phyloP scores from a whole-genome alignment of 2,113 vertebrate species.

The Percina caprodes region DNA sequence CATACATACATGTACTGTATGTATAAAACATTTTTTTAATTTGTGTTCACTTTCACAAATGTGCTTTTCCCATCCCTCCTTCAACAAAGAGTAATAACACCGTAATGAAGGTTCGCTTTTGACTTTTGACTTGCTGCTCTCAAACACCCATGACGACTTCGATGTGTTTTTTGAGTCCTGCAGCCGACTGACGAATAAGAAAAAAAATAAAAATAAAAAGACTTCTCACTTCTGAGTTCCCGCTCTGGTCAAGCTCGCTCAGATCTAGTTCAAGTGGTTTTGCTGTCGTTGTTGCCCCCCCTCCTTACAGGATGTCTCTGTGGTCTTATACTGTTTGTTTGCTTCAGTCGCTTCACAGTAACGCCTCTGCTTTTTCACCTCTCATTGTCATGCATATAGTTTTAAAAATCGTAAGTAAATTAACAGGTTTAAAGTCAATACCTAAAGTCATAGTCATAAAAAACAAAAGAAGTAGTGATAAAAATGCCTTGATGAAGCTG shows the following conservation, averaged over 20 bases:
- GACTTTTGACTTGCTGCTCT: neutral
- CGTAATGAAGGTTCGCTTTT: neutral
- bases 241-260: slow-evolving; percentile 41
- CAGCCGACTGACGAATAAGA: neutral
- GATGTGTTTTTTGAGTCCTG: slow-evolving; percentile 10
- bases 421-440: neutral
- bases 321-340: slow-evolving; percentile 46
- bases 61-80: neutral
- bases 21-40: no score
- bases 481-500: neutral
- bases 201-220: neutral
- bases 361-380: slow-evolving; percentile 2
- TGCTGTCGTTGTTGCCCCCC: neutral
- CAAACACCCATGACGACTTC: no score
- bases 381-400: neutral
- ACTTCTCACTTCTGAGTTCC: neutral
- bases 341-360: slow-evolving; percentile 3
- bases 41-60: neutral
- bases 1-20: neutral
- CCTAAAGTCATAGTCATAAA: neutral
- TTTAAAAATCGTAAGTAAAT: neutral
- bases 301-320: slow-evolving; percentile 48
- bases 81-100: no score
- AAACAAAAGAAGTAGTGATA: neutral
- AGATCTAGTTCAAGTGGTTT: neutral